phyloP scores from a whole-genome alignment of 2,888 invertebrate genomes.

The Tubulanus polymorphus region DNA sequence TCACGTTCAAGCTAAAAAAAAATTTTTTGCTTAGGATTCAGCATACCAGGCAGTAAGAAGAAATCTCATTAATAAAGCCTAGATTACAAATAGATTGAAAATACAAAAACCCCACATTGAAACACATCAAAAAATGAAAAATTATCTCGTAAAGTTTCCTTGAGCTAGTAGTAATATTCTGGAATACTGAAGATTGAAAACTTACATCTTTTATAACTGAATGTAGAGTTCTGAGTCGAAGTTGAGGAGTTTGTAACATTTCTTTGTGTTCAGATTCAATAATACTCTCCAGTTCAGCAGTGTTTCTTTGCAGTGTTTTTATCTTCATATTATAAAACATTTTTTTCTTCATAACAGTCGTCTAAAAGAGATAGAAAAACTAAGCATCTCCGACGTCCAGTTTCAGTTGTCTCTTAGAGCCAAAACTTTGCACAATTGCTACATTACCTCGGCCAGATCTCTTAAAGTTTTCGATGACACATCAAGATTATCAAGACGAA shows the following conservation, averaged over 20 bases:
- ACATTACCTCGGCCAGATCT: slow-evolving; percentile 47
- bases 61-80: too few relatives aligned
- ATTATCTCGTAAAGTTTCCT: too few relatives aligned
- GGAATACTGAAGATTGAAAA: slow-evolving; percentile 7
- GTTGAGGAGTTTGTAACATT: slow-evolving; percentile 30
- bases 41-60: too few relatives aligned
- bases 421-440: not conserved
- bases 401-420: not conserved
- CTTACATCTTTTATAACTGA: slow-evolving; percentile 40
- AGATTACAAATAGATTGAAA: too few relatives aligned
- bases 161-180: too few relatives aligned
- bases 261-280: slow-evolving; percentile 33
- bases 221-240: slow-evolving; percentile 30
- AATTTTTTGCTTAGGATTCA: too few relatives aligned
- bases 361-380: slow-evolving; percentile 29
- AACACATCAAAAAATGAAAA: too few relatives aligned
- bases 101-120: too few relatives aligned
- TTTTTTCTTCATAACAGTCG: slow-evolving; percentile 52
- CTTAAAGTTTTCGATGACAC: slow-evolving; percentile 39
- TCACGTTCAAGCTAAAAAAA: too few relatives aligned
- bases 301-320: slow-evolving; percentile 39
- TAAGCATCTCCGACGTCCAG: not conserved
- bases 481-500: slow-evolving; percentile 45
- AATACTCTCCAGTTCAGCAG: slow-evolving; percentile 33
- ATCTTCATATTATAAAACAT: slow-evolving; percentile 53